Base-by-base conservation (phyloP, 2,888 invertebrate species). In the Hydroisotoma schaefferi region DNA sequence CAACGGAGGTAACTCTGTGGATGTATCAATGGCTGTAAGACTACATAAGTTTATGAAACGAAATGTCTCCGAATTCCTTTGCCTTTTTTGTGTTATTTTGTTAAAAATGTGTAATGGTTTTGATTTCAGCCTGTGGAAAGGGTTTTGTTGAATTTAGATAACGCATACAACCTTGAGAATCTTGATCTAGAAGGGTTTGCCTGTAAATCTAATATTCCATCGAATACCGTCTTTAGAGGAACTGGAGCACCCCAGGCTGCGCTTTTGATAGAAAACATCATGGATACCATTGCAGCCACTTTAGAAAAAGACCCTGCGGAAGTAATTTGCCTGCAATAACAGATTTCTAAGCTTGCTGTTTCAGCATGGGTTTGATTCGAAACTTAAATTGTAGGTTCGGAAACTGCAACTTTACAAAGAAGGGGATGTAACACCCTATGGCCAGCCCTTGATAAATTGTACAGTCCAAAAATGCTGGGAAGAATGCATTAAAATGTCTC, bases 161-260 rank as follows among this genome's bases (percentile, higher is more conserved):
- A 93, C 76, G 82, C 87, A 0, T 95, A 94, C 77, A 83, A 65
- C 40, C 65, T 71, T 48, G 67, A 65, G 18, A 63, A 57, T 74
- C 44, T 66, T 20, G 60, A 65, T 18, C 54, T 68, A 2, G 55
- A 61, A 2, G 69, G 68, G 0, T 83, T 83, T 73, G 80, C 85
- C 12, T 95, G 94, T 75, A 87, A 84, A 78, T 95, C 97, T 0
- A 94, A 97, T 79, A 76, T 91, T 51, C 86, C 93, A 0, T 92
- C 94, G 0, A 93, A 93, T 75, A 95, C 94, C 0, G 95, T 94
- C 0, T 95, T 94, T 74, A 81, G 95, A 73, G 93, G 93, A 1
- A 94, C 93, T 74, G 94, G 94, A 4, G 91, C 86, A 0, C 94
- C 94, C 0, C 94, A 94, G 75, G 92, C 88, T 25, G 91, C 93